Evolutionary conservation across 2,797 vertebrate genomes (phyloP), one percentile per base, ranked within the genome.

Genomic region (Sebastes dallii): DNA sequence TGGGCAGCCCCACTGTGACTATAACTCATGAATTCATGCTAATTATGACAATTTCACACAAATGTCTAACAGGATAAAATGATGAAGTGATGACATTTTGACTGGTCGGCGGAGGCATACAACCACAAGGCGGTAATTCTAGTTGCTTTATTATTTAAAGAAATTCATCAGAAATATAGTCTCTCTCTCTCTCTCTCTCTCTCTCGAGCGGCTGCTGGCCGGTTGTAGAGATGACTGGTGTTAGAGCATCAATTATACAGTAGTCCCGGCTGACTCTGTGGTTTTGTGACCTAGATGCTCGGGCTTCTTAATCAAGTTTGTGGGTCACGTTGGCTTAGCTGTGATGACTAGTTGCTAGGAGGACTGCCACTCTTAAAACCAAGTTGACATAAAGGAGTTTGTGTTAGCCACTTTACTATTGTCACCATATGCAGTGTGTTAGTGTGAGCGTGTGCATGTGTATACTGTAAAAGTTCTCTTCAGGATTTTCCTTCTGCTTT

Each of bases 261-360:
- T 61, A 75, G 54, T 64, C 54, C 22, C 69, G 76, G 56, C 68
- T 66, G 85, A 81, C 80, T 85, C 72, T 88, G 75, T 84, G 84
- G 75, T 85, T 90, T 89, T 77, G 75, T 91, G 90, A 93, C 89
- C 88, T 89, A 90, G 81, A 89, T 92, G 71, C 55, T 78, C 36
- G 42, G 78, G 59, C 85, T 84, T 85, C 68, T 89, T 83, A 55
- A 66, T 88, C 59, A 81, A 72, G 52, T 85, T 80, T 77, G 32
- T 77, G 29, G 50, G 58, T 80, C 73, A 54, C 52, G 59, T 16
- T 70, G 34, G 62, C 42, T 64, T 64, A 67, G 42, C 18, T 76
- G 42, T 83, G 68, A 64, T 76, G 59, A 68, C 30, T n/a, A 36
- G 36, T 1, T 60, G 56, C 55, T 30, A 11, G 18, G 29, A 11